A percentile compares a stretch with the other conserved stretches of the same genome.
phyloP scores from a whole-genome alignment of 1,140 invertebrate genomes.

The Tetramorium parvispinum region DNA sequence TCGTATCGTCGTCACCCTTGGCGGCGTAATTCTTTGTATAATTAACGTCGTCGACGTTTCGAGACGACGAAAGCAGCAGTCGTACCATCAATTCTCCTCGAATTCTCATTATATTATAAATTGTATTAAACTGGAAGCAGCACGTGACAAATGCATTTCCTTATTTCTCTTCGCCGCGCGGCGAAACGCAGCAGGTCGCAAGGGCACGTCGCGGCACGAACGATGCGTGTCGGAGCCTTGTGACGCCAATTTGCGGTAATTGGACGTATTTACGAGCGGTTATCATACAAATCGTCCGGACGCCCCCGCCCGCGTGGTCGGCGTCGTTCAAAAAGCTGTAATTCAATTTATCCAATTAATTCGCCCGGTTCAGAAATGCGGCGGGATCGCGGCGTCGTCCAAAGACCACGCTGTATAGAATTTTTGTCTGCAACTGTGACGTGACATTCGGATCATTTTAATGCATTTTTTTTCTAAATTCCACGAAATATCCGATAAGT shows the following conservation, averaged over 20 bases:
- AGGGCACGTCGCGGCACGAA: constrained; percentile 17
- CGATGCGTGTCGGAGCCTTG: constrained; percentile 50
- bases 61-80: neutral
- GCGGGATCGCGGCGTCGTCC: neutral
- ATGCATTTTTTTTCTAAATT: neutral
- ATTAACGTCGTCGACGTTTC: neutral
- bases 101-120: neutral
- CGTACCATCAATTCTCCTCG: neutral
- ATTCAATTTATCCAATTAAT: constrained; percentile 46
- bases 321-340: constrained; percentile 19
- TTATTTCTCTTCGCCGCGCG: neutral
- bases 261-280: constrained; percentile 64
- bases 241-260: constrained; percentile 68
- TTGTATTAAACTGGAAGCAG: neutral
- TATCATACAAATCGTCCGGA: constrained; percentile 37
- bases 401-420: neutral
- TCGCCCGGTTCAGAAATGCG: neutral
- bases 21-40: neutral
- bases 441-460: neutral
- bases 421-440: neutral
- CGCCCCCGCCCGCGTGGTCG: neutral
- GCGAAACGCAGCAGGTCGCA: constrained; percentile 10
- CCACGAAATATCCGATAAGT: neutral
- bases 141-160: constrained; percentile 32
- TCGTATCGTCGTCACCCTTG: neutral